Evolutionary conservation across 2,113 vertebrate genomes (phyloP).

Genomic region (Recurvirostra avosetta): DNA sequence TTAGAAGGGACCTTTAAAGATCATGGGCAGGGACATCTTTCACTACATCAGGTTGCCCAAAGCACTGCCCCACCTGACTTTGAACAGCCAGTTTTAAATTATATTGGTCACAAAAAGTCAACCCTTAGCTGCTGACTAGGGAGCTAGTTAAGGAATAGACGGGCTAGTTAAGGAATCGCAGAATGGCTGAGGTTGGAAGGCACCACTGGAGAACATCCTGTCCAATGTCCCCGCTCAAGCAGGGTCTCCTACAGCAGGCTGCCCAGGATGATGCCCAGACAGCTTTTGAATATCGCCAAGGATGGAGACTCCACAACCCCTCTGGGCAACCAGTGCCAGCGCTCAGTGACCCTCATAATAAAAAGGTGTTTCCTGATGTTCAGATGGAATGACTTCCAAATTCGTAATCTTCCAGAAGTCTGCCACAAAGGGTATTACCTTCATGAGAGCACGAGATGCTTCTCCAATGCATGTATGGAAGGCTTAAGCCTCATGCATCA

Average conservation of each 20-base stretch:
- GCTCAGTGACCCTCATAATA: background rate
- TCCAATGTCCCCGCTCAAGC: background rate
- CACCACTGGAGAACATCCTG: background rate
- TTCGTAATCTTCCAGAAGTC: background rate
- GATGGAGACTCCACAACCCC: background rate
- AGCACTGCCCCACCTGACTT: background rate
- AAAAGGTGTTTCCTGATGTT: background rate
- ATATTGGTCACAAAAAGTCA: background rate
- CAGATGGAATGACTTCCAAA: background rate
- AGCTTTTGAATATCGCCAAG: background rate
- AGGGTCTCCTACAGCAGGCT: background rate
- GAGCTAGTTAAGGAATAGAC: background rate
- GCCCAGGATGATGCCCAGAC: background rate
- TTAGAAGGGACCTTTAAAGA: background rate
- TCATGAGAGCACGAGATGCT: background rate
- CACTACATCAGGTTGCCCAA: background rate
- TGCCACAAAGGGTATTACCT: background rate
- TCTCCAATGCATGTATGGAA: background rate
- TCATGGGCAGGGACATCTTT: background rate
- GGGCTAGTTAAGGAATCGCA: background rate
- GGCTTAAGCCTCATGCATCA: background rate
- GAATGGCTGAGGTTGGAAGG: background rate
- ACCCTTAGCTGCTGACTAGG: background rate
- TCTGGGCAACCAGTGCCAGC: background rate
- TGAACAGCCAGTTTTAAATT: background rate